Base-by-base conservation (phyloP, 2,888 invertebrate genomes). In the Craniophora ligustri region DNA sequence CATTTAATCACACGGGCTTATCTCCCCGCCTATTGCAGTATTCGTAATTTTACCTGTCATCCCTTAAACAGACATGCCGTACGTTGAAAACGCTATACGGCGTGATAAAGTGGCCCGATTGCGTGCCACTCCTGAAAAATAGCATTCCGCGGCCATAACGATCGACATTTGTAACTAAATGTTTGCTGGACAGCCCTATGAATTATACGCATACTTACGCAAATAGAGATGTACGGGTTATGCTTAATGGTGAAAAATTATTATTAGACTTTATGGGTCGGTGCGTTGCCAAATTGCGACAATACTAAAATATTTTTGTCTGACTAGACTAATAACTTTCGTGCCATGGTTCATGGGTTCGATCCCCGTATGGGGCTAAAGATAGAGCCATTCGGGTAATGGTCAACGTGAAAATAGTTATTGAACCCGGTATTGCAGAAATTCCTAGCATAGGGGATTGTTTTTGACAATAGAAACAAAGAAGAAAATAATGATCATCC, bases 21-120 rank as follows among this genome's bases (percentile, higher is more conserved):
- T 79, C 78, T 75, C 59, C 44, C 49, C 56, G 67, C 60, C 70
- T 72, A 78, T 79, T 75, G 73, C 67, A 70, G 68, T 75, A 75
- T 78, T 75, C 69, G 75, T 74, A 75, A 76, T 81, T 78, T 67
- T 49, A 77, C 73, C 73, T 78, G 77, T 81, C 82, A 67, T 60
- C 64, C 59, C 50, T 63, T 69, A 66, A 72, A 74, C 63, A 71
- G 72, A 53, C 67, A 63, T 71, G 53, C 65, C 69, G 72, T 76
- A 58, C 63, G 78, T 66, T 76, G 72, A 76, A 78, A 82, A 73
- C 65, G 69, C 70, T 72, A 75, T 73, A 53, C 56, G 42, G 3
- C 45, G 49, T 81, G 82, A 82, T 75, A 81, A 79, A 84, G 72
- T 69, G 69, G 41, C 26, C 42, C 60, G 51, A 75, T 79, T 76